phyloP scores from a whole-genome alignment of 2,888 invertebrate species.

The Muscina levida region DNA sequence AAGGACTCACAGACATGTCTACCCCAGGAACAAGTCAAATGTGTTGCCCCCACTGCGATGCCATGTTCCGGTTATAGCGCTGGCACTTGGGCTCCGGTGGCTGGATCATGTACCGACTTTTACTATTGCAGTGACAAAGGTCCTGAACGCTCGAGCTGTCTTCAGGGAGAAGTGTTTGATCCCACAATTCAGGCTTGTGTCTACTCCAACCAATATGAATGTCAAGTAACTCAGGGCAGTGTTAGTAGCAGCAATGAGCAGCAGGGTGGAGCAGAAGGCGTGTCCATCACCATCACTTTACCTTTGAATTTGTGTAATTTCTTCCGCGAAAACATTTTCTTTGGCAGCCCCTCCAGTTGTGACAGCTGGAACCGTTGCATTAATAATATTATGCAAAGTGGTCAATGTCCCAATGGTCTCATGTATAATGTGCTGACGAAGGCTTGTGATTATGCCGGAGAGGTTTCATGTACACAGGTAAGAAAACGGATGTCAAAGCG shows the following conservation, averaged over 20 bases:
- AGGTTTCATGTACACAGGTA: conserved; percentile 69
- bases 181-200: conserved; percentile 65
- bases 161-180: conserved; percentile 69
- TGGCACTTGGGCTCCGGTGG: conserved; percentile 66
- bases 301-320: conserved; percentile 67
- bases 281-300: neutral
- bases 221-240: conserved; percentile 30
- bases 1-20: conserved; percentile 69
- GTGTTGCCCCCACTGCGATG: conserved; percentile 38
- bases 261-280: neutral
- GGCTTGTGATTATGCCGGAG: conserved; percentile 67
- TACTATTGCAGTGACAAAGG: conserved; percentile 69
- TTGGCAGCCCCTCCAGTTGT: conserved; percentile 69
- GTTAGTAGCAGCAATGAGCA: neutral
- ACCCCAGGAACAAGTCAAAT: conserved; percentile 50
- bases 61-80: conserved; percentile 66
- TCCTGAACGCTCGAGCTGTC: conserved; percentile 63
- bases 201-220: conserved; percentile 63
- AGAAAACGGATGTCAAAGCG: too few relatives aligned
- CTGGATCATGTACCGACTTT: conserved; percentile 67
- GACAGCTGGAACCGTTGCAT: conserved; percentile 68
- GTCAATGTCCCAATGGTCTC: conserved; percentile 57
- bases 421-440: conserved; percentile 65
- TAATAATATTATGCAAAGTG: conserved; percentile 56
- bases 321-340: conserved; percentile 66